A percentile compares a stretch with the other conserved stretches of the same genome.
These are phyloP conservation scores for Solenopsis invicta DNA, from an alignment of 1,140 invertebrate genomes.

Conservation along the genomic window DNA sequence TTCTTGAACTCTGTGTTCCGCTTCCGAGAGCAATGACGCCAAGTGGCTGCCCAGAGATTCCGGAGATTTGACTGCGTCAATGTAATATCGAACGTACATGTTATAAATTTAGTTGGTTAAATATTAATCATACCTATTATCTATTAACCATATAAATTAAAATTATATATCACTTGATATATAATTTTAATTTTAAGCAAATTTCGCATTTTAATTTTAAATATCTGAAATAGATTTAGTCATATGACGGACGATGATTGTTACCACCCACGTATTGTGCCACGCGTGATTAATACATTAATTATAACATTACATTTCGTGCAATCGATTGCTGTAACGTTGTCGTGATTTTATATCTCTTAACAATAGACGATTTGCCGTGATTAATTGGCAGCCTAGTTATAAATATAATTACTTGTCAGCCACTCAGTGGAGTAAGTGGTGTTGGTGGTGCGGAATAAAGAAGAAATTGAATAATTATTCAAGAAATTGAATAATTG, in stretches of 20 bases:
- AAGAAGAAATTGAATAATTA: no score
- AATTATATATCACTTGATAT: no score
- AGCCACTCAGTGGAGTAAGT: background rate
- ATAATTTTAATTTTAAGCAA: background rate
- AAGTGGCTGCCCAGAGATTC: constrained; percentile 92
- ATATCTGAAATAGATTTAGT: background rate
- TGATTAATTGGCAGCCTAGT: background rate
- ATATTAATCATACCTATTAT: no score
- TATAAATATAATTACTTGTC: background rate
- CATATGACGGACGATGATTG: background rate
- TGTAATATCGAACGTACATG: constrained; percentile 38
- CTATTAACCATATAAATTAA: no score
- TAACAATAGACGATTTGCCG: background rate
- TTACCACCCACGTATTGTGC: background rate
- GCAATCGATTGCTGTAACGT: background rate
- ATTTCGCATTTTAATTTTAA: background rate
- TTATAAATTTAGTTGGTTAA: no score
- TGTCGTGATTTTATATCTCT: background rate
- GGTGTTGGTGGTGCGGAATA: background rate
- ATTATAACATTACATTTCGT: background rate
- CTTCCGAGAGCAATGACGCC: constrained; percentile 92
- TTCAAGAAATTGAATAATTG: background rate
- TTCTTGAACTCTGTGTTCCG: constrained; percentile 92
- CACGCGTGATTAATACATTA: constrained; percentile 7
- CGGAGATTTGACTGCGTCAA: constrained; percentile 90